phyloP scores from a whole-genome alignment of 1,140 invertebrate genomes.

The Nilaparvata lugens region DNA sequence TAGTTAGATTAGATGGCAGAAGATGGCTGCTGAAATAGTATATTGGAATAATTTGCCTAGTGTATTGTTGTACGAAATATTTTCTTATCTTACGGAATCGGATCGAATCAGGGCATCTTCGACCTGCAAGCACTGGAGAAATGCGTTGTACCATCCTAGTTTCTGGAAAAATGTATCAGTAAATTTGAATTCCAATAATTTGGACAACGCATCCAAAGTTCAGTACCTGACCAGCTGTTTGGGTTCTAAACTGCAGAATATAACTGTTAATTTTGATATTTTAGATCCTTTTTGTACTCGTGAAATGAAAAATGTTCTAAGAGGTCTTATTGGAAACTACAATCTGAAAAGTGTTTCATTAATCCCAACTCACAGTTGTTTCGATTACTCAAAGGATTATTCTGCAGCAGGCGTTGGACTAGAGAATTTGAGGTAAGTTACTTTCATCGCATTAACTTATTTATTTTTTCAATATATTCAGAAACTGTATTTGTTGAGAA shows the following conservation, averaged over 20 bases:
- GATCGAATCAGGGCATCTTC: conserved; percentile 48
- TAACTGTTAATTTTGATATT: conserved; percentile 37
- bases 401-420: too few species aligned
- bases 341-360: conserved; percentile 35
- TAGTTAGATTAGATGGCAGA: conserved; percentile 25
- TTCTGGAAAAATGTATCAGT: conserved; percentile 41
- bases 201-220: conserved; percentile 18
- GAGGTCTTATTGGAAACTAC: conserved; percentile 26
- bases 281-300: conserved; percentile 33
- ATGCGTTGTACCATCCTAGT: conserved; percentile 47
- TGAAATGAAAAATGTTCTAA: conserved; percentile 28
- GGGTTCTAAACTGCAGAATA: conserved; percentile 38
- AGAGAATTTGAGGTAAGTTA: too few species aligned
- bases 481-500: too few species aligned
- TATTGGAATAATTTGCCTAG: conserved; percentile 48
- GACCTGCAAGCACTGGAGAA: conserved; percentile 51
- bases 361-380: conserved; percentile 35
- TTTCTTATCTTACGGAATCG: conserved; percentile 45
- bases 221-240: conserved; percentile 36
- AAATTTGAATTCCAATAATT: conserved; percentile 13
- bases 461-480: too few species aligned
- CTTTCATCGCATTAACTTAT: too few species aligned
- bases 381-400: conserved; percentile 15
- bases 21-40: conserved; percentile 12
- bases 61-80: conserved; percentile 51